A percentile compares a stretch with the other conserved stretches of the same genome.
Evolutionary conservation across 1,140 invertebrate species (phyloP).

Genomic region (Drosophila murphyi): DNA sequence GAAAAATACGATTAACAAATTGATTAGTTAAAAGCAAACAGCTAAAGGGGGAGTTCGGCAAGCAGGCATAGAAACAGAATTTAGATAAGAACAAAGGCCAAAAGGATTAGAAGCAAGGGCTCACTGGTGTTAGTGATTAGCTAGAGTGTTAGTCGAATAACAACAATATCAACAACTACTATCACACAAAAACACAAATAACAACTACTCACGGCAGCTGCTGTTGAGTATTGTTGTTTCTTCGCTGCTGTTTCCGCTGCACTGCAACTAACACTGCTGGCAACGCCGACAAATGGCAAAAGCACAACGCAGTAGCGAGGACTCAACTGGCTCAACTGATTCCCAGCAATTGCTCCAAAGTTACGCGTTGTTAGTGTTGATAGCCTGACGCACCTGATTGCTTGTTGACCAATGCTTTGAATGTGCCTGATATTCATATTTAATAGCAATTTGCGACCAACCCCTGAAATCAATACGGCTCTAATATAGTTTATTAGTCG

Average conservation of each 20-base stretch:
- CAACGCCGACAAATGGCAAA: constrained; percentile 58
- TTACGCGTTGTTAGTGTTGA: constrained; percentile 31
- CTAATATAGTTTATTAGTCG: background rate
- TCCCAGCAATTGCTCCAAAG: constrained; percentile 27
- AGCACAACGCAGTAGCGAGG: constrained; percentile 71
- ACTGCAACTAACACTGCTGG: constrained; percentile 53
- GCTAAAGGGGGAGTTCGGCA: background rate
- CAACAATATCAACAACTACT: constrained; percentile 51
- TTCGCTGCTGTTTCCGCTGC: constrained; percentile 46
- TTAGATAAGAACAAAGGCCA: background rate
- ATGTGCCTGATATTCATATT: constrained; percentile 70
- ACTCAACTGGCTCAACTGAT: constrained; percentile 37
- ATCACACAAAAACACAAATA: background rate
- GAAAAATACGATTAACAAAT: constrained; percentile 29
- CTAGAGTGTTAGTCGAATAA: constrained; percentile 54
- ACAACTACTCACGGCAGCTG: constrained; percentile 75
- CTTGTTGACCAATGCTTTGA: constrained; percentile 58
- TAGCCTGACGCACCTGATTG: constrained; percentile 49
- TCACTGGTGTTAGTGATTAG: constrained; percentile 46
- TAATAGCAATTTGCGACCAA: constrained; percentile 34
- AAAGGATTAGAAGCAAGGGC: constrained; percentile 2
- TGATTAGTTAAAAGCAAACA: background rate
- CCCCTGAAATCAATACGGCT: constrained; percentile 34
- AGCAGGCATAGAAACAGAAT: constrained; percentile 10
- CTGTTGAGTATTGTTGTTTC: constrained; percentile 64